Conservation (phyloP, 2,888 invertebrate genomes). For the Habrosyne pyritoides region DNA sequence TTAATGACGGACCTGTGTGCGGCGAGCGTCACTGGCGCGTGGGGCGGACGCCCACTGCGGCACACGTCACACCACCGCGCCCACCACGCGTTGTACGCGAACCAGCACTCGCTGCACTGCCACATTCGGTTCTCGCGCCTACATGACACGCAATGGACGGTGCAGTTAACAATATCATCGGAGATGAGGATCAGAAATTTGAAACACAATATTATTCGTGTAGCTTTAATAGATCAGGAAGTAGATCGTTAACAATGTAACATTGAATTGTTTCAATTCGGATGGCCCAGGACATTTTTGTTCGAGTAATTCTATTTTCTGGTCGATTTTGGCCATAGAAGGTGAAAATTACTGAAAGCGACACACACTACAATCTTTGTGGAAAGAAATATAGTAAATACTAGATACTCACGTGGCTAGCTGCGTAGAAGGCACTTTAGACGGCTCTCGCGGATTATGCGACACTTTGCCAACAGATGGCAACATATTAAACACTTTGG, state of each 20-base stretch:
- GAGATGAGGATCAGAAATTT: too few relatives aligned
- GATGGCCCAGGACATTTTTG: too few relatives aligned
- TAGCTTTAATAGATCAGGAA: too few relatives aligned
- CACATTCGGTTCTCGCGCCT: constrained; percentile 86
- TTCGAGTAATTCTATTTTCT: too few relatives aligned
- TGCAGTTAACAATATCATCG: too few relatives aligned
- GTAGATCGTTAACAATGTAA: too few relatives aligned
- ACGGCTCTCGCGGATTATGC: constrained; percentile 61
- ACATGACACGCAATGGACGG: constrained; percentile 12
- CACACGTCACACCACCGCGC: constrained; percentile 93
- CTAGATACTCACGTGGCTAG: constrained; percentile 58
- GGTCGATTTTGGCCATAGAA: too few relatives aligned
- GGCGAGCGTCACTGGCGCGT: constrained; percentile 89
- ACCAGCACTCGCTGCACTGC: constrained; percentile 95
- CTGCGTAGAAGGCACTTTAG: constrained; percentile 67
- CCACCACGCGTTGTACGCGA: constrained; percentile 92
- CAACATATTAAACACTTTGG: constrained; percentile 68
- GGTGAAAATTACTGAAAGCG: too few relatives aligned
- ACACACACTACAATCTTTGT: too few relatives aligned
- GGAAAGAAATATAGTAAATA: too few relatives aligned
- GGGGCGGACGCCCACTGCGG: constrained; percentile 87
- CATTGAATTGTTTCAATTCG: too few relatives aligned
- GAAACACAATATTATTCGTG: too few relatives aligned
- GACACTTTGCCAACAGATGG: constrained; percentile 74
- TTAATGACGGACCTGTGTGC: constrained; percentile 15